phyloP scores from a whole-genome alignment of 2,888 invertebrate genomes.

The Buathra laborator region DNA sequence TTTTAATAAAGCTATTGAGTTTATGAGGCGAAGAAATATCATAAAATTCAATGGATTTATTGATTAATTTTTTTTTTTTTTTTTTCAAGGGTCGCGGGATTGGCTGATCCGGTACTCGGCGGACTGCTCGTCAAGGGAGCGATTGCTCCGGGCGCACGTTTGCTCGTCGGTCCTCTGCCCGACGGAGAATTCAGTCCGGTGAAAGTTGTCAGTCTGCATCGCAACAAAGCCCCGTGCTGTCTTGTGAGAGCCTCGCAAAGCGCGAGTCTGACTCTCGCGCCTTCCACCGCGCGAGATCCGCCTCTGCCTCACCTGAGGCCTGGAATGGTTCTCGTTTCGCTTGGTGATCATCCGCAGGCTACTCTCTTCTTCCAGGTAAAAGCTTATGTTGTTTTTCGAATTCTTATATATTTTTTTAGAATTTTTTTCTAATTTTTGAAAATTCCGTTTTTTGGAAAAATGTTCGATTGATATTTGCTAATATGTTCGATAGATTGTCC shows the following conservation, averaged over 20 bases:
- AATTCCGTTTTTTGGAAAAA: too few relatives aligned
- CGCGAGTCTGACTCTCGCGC: slow-evolving; percentile 92
- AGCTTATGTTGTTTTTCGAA: too few relatives aligned
- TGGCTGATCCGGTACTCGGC: slow-evolving; percentile 92
- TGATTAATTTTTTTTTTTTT: slow-evolving; percentile 27
- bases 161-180: slow-evolving; percentile 92
- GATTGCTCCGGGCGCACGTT: slow-evolving; percentile 93
- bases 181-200: slow-evolving; percentile 93
- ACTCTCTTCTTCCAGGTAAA: slow-evolving; percentile 87
- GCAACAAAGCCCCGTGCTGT: slow-evolving; percentile 96
- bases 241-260: slow-evolving; percentile 96
- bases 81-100: slow-evolving; percentile 90
- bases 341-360: slow-evolving; percentile 86
- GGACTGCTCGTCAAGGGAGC: slow-evolving; percentile 94
- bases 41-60: background rate
- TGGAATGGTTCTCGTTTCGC: slow-evolving; percentile 93
- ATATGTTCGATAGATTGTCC: too few relatives aligned
- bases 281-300: slow-evolving; percentile 84
- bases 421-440: too few relatives aligned
- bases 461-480: too few relatives aligned
- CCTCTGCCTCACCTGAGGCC: slow-evolving; percentile 88
- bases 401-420: background rate
- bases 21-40: too few relatives aligned
- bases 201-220: slow-evolving; percentile 93
- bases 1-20: background rate